Evolutionary conservation across 2,113 vertebrate species (phyloP).

Genomic region (Cephalopterus ornatus): DNA sequence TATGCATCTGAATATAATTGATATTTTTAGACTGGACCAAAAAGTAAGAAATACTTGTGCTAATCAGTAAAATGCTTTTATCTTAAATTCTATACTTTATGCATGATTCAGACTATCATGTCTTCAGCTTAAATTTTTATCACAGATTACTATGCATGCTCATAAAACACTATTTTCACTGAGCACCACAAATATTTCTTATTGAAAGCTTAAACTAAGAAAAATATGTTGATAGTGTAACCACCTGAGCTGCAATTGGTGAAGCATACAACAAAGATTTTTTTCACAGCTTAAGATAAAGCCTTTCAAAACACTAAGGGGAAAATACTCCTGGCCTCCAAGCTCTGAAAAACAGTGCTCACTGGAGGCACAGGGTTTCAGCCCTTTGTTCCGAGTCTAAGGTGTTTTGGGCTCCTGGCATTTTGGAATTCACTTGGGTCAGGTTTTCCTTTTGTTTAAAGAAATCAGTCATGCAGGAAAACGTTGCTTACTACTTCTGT

Average conservation of each 20-base stretch:
- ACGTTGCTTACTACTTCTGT: neutral
- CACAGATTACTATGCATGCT: neutral
- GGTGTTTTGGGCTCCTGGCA: neutral
- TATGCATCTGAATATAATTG: neutral
- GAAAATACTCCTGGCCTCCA: neutral
- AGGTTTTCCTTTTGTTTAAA: neutral
- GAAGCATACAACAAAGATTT: neutral
- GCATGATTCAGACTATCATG: neutral
- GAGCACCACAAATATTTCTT: neutral
- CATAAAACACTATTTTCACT: neutral
- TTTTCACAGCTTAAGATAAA: neutral
- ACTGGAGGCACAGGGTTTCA: neutral
- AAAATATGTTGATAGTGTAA: neutral
- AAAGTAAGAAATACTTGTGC: neutral
- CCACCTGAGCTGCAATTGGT: neutral
- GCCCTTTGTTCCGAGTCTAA: neutral
- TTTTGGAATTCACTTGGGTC: neutral
- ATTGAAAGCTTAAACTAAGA: neutral
- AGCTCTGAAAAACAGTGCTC: fast-evolving
- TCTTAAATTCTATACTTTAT: neutral
- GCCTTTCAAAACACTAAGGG: neutral
- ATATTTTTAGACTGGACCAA: neutral
- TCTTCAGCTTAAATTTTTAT: neutral
- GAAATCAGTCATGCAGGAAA: neutral
- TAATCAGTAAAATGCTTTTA: neutral